Evolutionary conservation across 2,113 vertebrate genomes (phyloP).

Genomic region (Lethenteron reissneri): DNA sequence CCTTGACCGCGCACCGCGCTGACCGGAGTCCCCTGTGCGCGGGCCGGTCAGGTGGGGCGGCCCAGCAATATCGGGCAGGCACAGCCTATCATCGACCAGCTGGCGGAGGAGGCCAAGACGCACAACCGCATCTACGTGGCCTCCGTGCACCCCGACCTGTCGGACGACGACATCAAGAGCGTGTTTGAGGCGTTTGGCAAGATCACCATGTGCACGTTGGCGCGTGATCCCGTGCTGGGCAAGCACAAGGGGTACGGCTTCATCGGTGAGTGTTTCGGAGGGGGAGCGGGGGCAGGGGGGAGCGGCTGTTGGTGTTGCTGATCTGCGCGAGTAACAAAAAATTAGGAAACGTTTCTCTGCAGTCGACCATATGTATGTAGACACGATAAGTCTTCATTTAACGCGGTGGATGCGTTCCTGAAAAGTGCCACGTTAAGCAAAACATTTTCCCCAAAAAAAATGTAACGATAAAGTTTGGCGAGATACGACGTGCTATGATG

Average conservation of each 20-base stretch:
- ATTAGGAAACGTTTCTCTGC: too few relatives aligned
- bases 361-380: too few relatives aligned
- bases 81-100: slow-evolving; percentile 4
- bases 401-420: too few relatives aligned
- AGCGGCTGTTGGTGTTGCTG: background rate
- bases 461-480: too few relatives aligned
- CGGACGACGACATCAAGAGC: slow-evolving; percentile 5
- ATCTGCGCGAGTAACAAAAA: too few relatives aligned
- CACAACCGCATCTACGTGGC: slow-evolving; percentile 5
- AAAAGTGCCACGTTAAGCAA: too few relatives aligned
- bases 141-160: slow-evolving; percentile 2
- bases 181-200: slow-evolving; percentile 4
- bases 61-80: slow-evolving; percentile 4
- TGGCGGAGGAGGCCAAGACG: slow-evolving; percentile 5
- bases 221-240: background rate
- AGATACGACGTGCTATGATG: too few relatives aligned
- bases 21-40: background rate
- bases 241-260: background rate
- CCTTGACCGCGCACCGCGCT: too few relatives aligned
- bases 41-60: slow-evolving; percentile 2
- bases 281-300: background rate
- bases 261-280: background rate
- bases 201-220: slow-evolving; percentile 4
- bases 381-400: too few relatives aligned
- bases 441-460: too few relatives aligned